Evolutionary conservation across 1,140 invertebrate species (phyloP).

Genomic region (Tetraneura akinire): DNA sequence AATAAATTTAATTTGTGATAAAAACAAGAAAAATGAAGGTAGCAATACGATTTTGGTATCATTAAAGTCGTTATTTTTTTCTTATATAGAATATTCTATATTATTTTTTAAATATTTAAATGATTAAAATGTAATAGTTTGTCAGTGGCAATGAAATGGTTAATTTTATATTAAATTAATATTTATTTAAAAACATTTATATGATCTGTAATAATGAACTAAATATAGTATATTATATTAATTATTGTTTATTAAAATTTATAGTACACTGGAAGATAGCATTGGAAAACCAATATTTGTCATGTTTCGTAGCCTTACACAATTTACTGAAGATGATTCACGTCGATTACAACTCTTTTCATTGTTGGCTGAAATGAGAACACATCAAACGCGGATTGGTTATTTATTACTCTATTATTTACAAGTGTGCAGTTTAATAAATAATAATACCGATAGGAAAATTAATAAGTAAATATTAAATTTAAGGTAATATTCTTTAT

Average conservation of each 20-base stretch:
- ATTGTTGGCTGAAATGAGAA: constrained; percentile 75
- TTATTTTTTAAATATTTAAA: too few species aligned
- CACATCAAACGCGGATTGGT: constrained; percentile 72
- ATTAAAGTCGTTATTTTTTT: too few species aligned
- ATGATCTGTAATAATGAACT: too few species aligned
- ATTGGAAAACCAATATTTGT: constrained; percentile 80
- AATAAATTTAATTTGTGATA: too few species aligned
- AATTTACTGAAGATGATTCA: constrained; percentile 75
- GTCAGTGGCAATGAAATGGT: too few species aligned
- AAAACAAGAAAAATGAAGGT: too few species aligned
- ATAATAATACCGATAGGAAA: constrained; percentile 60
- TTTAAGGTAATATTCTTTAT: constrained; percentile 55
- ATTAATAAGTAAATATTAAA: constrained; percentile 61
- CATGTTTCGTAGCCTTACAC: constrained; percentile 74
- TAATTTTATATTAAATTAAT: too few species aligned
- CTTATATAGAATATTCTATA: too few species aligned
- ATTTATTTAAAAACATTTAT: too few species aligned
- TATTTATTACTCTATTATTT: constrained; percentile 86
- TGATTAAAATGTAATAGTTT: too few species aligned
- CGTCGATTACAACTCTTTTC: constrained; percentile 73
- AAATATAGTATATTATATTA: neutral
- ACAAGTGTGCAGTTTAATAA: constrained; percentile 70
- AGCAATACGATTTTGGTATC: too few species aligned
- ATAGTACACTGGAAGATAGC: constrained; percentile 68
- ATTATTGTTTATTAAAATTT: constrained; percentile 20